Percentiles rank a stretch among this genome's conserved stretches.
These are phyloP conservation scores for Conchocele bisecta DNA, from an alignment of 2,888 invertebrate genomes.

Conservation along the genomic window DNA sequence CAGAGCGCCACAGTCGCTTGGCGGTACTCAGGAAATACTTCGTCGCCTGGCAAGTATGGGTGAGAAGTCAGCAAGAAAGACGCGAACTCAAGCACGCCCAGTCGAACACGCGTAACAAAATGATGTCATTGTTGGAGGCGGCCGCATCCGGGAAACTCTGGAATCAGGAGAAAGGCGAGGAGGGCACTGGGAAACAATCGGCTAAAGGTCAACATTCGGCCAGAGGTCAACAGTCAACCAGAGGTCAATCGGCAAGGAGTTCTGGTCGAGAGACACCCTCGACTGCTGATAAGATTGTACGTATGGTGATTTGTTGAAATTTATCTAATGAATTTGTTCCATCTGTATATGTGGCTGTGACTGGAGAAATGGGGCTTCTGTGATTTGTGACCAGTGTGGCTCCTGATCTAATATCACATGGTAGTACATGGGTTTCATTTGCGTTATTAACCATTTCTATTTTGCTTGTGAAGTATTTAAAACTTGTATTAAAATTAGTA, in stretches of 20 bases:
- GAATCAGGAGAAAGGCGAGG: constrained; percentile 29
- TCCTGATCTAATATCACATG: too few species aligned
- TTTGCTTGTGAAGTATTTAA: too few species aligned
- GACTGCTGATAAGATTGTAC: constrained; percentile 52
- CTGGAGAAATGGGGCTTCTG: too few species aligned
- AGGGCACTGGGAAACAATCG: constrained; percentile 7
- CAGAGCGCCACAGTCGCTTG: constrained; percentile 67
- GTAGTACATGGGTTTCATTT: too few species aligned
- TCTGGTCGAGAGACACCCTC: constrained; percentile 17
- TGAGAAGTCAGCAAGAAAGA: constrained; percentile 67
- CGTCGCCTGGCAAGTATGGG: constrained; percentile 72
- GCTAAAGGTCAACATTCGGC: not conserved
- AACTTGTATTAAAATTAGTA: too few species aligned
- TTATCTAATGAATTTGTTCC: too few species aligned
- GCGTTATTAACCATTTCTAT: too few species aligned
- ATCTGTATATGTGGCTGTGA: too few species aligned
- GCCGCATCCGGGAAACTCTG: constrained; percentile 74
- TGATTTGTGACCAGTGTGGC: too few species aligned
- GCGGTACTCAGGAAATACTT: constrained; percentile 70
- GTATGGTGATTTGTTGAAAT: too few species aligned
- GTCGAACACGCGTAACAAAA: constrained; percentile 75
- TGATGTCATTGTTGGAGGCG: constrained; percentile 78
- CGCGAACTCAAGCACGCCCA: constrained; percentile 70
- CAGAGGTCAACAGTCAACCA: not conserved
- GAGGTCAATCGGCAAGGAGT: not conserved